Evolutionary conservation across 2,797 vertebrate species (phyloP).

Genomic region (Nannoperca obscura): DNA sequence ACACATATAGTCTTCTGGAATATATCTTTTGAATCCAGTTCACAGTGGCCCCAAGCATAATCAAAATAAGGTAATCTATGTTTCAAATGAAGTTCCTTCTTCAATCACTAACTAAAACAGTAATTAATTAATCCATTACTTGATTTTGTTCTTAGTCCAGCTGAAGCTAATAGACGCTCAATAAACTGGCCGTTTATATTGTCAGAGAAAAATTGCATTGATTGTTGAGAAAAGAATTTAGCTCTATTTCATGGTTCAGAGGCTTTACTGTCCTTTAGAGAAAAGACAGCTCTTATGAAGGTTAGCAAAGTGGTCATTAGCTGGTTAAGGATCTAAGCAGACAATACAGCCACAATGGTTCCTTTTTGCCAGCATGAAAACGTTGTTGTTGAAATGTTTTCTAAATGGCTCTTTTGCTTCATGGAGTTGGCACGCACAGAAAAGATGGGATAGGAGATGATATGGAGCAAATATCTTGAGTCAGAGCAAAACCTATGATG

Average conservation of each 20-base stretch:
- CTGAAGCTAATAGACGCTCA: slow-evolving; percentile 17
- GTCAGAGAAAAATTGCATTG: slow-evolving; percentile 43
- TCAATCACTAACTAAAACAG: slow-evolving; percentile 8
- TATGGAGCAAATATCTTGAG: background rate
- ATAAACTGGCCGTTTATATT: slow-evolving; percentile 14
- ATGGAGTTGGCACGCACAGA: background rate
- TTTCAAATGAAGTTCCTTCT: slow-evolving; percentile 13
- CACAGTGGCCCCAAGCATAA: slow-evolving; percentile 3
- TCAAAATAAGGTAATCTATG: slow-evolving; percentile 7
- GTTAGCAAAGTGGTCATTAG: slow-evolving; percentile 67
- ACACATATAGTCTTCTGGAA: slow-evolving; percentile 15
- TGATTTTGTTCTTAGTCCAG: slow-evolving; percentile 11
- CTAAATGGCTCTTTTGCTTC: slow-evolving; percentile 5
- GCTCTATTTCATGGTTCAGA: slow-evolving; percentile 64
- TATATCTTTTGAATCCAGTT: slow-evolving; percentile 3
- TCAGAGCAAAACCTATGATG: slow-evolving; percentile 5
- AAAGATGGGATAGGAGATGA: background rate
- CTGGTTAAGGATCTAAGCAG: slow-evolving; percentile 32
- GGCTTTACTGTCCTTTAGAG: slow-evolving; percentile 52
- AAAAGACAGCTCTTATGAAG: slow-evolving; percentile 55
- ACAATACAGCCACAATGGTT: slow-evolving; percentile 8
- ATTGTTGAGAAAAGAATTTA: slow-evolving; percentile 41
- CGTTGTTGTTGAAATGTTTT: background rate
- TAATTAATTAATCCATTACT: slow-evolving; percentile 33
- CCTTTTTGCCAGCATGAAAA: slow-evolving; percentile 8